Evolutionary conservation across 2,888 invertebrate species (phyloP), one percentile per base, ranked within the genome.

Genomic region (Apamea anceps): DNA sequence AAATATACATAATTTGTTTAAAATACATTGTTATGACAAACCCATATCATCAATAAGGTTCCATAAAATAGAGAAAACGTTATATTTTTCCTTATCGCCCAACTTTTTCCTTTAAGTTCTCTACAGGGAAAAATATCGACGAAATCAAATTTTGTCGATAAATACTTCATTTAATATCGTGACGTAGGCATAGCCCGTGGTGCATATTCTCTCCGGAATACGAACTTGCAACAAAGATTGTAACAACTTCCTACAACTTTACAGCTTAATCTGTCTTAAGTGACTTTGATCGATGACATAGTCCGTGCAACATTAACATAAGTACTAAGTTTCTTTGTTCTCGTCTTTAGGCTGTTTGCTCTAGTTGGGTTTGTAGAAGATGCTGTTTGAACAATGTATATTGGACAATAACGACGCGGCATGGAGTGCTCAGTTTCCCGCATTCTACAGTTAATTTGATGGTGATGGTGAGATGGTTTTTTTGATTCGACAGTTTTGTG

Each of bases 271-370:
- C 92, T 91, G 91, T 90, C 88, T 87, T 92, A 93, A 92, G 92
- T 93, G 94, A 93, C 93, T 68, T 92, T 94, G 95, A 94, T 94
- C 87, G 93, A 95, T 93, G 90, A 77, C 80, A 79, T 79, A 84
- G 79, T 73, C 70, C 32, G 66, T 48, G 68, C 48, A 75, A 63
- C 66, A 87, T 88, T 89, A 84, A 82, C 90, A 87, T 90, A 85
- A 84, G 77, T 65, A 79, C 80, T 77, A 81, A 81, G 79, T 77
- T 88, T 63, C 18, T 37, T 82, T 80, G 75, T 72, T 75, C 54
- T 75, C 48, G 60, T 25, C 37, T 85, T 84, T 72, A 32, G 74
- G 54, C 67, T 72, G 63, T 77, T 86, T 63, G 25, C 13, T 66
- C 45, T 62, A 62, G 73, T 79, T 75, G n/a, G 7, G 28, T 77